Evolutionary conservation across 1,140 invertebrate genomes (phyloP), one percentile per base, ranked within the genome.

Genomic region (Apis laboriosa): DNA sequence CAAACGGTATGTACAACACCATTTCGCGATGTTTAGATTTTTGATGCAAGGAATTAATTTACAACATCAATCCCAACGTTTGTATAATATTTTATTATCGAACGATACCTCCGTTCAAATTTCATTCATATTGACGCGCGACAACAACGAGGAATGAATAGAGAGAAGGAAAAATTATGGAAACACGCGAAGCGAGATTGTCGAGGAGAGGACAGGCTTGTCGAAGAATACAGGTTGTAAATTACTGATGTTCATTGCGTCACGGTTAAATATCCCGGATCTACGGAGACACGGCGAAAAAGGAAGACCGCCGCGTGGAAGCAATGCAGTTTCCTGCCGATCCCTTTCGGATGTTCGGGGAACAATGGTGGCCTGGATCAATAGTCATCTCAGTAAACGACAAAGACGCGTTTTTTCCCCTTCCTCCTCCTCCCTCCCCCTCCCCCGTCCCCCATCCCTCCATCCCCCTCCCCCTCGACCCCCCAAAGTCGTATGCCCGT

Each of bases 211-310:
- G 28, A 56, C 78, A 53, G 83, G 83, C 15, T 34, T 78, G 83
- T 80, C 78, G 51, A 61, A 51, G 13, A 55, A 34, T 13, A 63
- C 49, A 0, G 78, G 79, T 80, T 89, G 85, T 92, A 91, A 92
- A 90, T 92, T 86, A 87, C 80, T 87, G 72, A 91, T 91, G 77
- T 89, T 87, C 80, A 88, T 92, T 91, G 90, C 87, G 89, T 92
- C 85, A 91, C 86, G 91, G 78, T 91, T 88, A 83, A 85, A 89
- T n/a, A 24, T 66, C 24, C 60, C 19, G 24, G 43, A 61, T 43
- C 55, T 49, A 21, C 34, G 58, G 24, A 72, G 43, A 13, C 17
- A 58, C 53, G 19, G 49, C 17, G 77, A n/a, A 66, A 66, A 58
- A 51, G 53, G 24, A 83, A 51, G 51, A 75, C 68, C 21, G 58